Evolutionary conservation across 2,797 vertebrate species (phyloP).

Genomic region (Molossus alvarezi): DNA sequence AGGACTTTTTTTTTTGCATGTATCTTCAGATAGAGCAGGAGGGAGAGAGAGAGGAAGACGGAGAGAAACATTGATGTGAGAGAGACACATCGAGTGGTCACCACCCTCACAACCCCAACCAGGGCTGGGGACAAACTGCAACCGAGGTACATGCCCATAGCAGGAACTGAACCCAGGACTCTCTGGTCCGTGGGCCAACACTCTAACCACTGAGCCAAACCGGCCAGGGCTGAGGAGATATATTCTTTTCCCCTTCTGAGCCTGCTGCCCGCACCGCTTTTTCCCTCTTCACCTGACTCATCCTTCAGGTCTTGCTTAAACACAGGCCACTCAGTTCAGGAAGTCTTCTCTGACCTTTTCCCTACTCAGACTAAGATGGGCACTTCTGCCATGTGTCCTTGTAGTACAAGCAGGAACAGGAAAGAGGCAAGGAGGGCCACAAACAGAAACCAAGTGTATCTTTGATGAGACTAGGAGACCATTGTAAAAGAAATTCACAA

Average conservation of each 20-base stretch:
- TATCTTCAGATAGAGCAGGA: too few species aligned
- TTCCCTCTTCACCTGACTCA: neutral
- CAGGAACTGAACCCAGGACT: too few species aligned
- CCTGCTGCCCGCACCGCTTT: neutral
- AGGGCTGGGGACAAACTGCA: too few species aligned
- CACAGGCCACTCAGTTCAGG: neutral
- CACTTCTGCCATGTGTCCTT: neutral
- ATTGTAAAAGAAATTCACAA: neutral
- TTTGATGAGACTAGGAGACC: neutral
- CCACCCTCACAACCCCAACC: too few species aligned
- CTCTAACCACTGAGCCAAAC: too few species aligned
- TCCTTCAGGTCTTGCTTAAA: conserved; percentile 4
- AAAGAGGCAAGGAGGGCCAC: neutral
- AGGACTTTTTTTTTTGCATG: too few species aligned
- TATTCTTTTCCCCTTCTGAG: neutral
- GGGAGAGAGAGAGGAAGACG: too few species aligned
- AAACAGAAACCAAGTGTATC: neutral
- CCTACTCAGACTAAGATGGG: neutral
- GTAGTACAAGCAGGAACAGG: neutral
- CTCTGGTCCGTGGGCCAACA: too few species aligned
- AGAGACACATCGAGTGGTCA: too few species aligned
- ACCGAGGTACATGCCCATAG: too few species aligned
- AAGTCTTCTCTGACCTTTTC: neutral
- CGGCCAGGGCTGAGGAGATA: neutral
- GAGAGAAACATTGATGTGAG: too few species aligned